A percentile compares a stretch with the other conserved stretches of the same genome.
Evolutionary conservation across 2,888 invertebrate species (phyloP).

Genomic region (Boloria selene): DNA sequence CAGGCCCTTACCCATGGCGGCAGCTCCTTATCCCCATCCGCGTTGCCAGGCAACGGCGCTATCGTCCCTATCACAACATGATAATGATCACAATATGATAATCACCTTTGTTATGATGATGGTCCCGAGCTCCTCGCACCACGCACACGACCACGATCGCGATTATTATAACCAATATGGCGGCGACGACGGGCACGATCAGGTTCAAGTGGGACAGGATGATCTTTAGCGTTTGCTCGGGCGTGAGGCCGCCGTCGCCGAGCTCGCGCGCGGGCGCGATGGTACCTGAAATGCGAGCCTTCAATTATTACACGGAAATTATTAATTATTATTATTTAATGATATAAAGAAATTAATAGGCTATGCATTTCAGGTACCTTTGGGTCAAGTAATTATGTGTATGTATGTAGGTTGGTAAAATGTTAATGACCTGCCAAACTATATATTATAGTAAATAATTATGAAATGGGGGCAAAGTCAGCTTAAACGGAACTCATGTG

Average conservation of each 20-base stretch:
- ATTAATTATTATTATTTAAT: slow-evolving; percentile 11
- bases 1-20: slow-evolving; percentile 92
- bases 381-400: not conserved
- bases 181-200: slow-evolving; percentile 96
- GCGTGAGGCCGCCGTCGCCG: slow-evolving; percentile 85
- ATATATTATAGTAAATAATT: no score
- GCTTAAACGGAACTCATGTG: no score
- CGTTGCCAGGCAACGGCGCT: slow-evolving; percentile 87
- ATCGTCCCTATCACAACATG: slow-evolving; percentile 85
- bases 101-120: slow-evolving; percentile 90
- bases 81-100: slow-evolving; percentile 22
- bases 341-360: slow-evolving; percentile 43
- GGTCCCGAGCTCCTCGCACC: slow-evolving; percentile 91
- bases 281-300: slow-evolving; percentile 92
- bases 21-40: slow-evolving; percentile 77
- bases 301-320: slow-evolving; percentile 38
- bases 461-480: no score
- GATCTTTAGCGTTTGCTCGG: slow-evolving; percentile 92
- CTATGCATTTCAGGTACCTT: slow-evolving; percentile 79
- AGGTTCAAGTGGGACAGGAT: slow-evolving; percentile 95
- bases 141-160: slow-evolving; percentile 96
- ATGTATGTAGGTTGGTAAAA: no score
- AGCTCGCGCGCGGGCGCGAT: slow-evolving; percentile 93
- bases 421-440: no score
- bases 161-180: slow-evolving; percentile 95